Conservation (phyloP, 2,797 vertebrate species). For the Mallotus villosus region DNA sequence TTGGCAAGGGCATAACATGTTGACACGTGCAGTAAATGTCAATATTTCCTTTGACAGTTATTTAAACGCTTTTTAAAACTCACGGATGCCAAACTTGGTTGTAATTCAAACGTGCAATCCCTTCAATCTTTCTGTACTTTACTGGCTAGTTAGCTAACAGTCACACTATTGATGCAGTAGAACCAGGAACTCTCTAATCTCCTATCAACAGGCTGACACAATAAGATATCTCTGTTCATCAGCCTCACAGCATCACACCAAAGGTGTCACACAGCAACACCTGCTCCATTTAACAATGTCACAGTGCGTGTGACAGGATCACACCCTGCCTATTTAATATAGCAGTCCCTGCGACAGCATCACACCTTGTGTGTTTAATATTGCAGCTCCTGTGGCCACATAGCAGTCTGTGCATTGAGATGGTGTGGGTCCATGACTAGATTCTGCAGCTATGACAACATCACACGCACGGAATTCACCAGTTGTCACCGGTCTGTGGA, state of each 20-base stretch:
- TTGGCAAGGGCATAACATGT: conserved; percentile 22
- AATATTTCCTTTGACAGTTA: conserved; percentile 35
- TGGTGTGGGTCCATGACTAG: conserved; percentile 26
- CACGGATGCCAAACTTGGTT: not conserved
- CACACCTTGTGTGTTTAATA: conserved; percentile 41
- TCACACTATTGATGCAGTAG: conserved; percentile 45
- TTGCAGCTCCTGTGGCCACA: conserved; percentile 39
- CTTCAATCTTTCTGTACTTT: not conserved
- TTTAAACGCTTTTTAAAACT: conserved; percentile 4
- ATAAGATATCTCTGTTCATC: conserved; percentile 39
- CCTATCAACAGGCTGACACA: conserved; percentile 34
- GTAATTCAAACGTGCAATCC: conserved; percentile 12
- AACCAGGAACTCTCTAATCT: conserved; percentile 21
- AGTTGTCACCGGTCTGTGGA: conserved; percentile 45
- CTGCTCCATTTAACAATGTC: conserved; percentile 53
- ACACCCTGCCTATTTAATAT: conserved; percentile 40
- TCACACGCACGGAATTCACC: conserved; percentile 38
- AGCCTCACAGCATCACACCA: conserved; percentile 26
- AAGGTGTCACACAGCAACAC: conserved; percentile 48
- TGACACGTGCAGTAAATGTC: conserved; percentile 26
- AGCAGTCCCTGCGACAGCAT: conserved; percentile 27
- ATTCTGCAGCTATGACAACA: conserved; percentile 41
- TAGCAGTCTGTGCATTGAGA: conserved; percentile 33
- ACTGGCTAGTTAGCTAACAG: conserved; percentile 20
- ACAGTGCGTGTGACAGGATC: conserved; percentile 52